Evolutionary conservation across 2,113 vertebrate species (phyloP), one percentile per base, ranked within the genome.

Genomic region (Pachycephala philippinensis): DNA sequence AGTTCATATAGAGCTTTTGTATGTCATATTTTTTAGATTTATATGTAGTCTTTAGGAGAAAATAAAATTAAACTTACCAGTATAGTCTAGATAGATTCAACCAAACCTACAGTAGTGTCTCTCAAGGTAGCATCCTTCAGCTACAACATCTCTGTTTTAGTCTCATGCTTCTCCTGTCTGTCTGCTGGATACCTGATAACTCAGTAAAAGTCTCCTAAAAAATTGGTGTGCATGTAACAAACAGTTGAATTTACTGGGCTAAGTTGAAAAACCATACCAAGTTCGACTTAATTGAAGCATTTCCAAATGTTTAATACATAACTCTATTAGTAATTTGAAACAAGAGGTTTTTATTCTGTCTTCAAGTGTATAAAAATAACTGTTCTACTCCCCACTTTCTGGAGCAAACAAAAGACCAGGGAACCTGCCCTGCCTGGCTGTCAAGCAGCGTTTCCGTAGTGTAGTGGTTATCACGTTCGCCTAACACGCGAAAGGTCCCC

Each of bases 351-450:
- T 87, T 63, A 15, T 45, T 87, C 35, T 63, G 3, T 37, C 11
- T 33, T 71, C 44, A 9, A 33, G 17, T 10, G 13, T n/a, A 3
- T 28, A 14, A 28, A 70, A 49, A 2, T 7, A 1, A 2, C 8
- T 31, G 35, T 33, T 54, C 2, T 33, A 7, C 15, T 33, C 61
- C 1, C 2, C 13, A 1, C 10, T 61, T 78, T 5, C 1, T 4
- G 77, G 13, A 44, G 59, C 40, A 11, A 65, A 31, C 24, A 22
- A 2, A 37, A 5, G 54, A 44, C 37, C 17, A 21, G 45, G 23
- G 49, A 14, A 7, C 22, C 53, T 44, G 68, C 53, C 20, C 13
- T 13, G 27, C 1, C 0, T 0, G 0, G 0, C 0, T 1, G 1
- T 0, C 0, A 0, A 8, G 57, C 14, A 1, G 49, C 0, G 64